Evolutionary conservation across 2,113 vertebrate genomes (phyloP).

Genomic region (Phylloscopus whistleri): DNA sequence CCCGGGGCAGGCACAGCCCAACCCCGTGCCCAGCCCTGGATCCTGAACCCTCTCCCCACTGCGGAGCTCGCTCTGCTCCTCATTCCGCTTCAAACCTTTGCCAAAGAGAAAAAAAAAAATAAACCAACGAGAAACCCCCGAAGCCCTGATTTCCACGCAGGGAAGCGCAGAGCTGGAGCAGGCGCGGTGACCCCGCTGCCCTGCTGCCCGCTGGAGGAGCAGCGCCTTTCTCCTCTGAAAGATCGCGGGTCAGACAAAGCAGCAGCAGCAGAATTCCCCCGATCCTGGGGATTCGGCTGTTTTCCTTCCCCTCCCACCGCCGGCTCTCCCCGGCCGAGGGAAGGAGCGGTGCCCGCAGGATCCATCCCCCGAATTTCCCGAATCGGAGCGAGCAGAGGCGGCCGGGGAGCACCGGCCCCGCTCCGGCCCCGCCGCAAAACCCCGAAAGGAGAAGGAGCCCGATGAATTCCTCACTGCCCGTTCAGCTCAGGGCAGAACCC

Average conservation of each 20-base stretch:
- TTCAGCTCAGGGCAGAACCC: too few relatives aligned
- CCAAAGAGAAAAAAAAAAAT: background rate
- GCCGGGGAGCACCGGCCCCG: too few relatives aligned
- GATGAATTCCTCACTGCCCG: background rate
- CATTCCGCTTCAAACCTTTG: background rate
- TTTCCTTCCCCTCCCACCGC: background rate
- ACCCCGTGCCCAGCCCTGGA: fast-evolving
- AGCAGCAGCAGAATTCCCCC: background rate
- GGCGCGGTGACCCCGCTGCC: background rate
- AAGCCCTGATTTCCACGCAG: background rate
- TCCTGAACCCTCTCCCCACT: background rate
- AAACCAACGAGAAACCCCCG: fast-evolving
- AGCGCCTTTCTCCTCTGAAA: background rate
- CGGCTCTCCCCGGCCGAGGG: fast-evolving
- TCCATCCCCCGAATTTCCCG: too few relatives aligned
- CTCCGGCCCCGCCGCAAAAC: background rate
- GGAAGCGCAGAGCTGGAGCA: background rate
- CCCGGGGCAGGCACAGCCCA: background rate
- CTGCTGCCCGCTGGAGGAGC: background rate
- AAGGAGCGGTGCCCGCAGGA: background rate
- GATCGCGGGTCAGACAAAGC: background rate
- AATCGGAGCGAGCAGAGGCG: too few relatives aligned
- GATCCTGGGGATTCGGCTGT: background rate
- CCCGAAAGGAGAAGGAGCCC: background rate
- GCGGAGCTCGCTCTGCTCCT: background rate